phyloP scores from a whole-genome alignment of 2,797 vertebrate species.

The Oreonectes daqikongensis region DNA sequence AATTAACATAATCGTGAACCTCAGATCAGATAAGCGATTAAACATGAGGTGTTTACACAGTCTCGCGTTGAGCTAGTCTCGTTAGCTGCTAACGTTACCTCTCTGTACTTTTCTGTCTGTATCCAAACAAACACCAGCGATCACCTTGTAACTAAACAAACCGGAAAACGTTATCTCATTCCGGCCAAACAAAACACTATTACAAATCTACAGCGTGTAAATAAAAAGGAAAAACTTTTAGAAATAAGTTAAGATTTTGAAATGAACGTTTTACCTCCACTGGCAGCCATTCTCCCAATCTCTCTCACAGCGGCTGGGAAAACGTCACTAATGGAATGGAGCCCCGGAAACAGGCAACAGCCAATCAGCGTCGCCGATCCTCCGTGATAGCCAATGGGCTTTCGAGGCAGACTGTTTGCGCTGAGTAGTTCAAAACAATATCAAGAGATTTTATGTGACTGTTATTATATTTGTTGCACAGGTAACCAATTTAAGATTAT shows the following conservation, averaged over 20 bases:
- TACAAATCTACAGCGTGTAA: background rate
- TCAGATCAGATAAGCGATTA: background rate
- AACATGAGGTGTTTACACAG: conserved; percentile 19
- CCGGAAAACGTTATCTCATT: background rate
- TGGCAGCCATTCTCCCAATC: conserved; percentile 86
- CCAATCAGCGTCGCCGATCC: conserved; percentile 68
- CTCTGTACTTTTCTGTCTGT: conserved; percentile 43
- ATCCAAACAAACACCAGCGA: conserved; percentile 2
- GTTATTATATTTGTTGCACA: background rate
- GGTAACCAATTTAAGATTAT: background rate
- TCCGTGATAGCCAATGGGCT: conserved; percentile 66
- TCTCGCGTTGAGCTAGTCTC: conserved; percentile 22
- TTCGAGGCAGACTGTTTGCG: conserved; percentile 15
- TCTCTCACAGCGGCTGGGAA: conserved; percentile 72
- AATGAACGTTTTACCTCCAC: conserved; percentile 81
- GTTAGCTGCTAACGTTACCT: conserved; percentile 48
- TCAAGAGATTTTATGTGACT: too few relatives aligned
- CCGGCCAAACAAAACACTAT: background rate
- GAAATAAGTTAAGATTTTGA: conserved; percentile 54
- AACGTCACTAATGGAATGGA: conserved; percentile 68
- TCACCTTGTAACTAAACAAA: background rate
- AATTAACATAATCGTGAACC: background rate
- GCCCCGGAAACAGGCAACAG: conserved; percentile 76
- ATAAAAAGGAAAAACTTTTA: conserved; percentile 53
- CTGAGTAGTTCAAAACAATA: background rate